Percentiles rank a stretch among this genome's conserved stretches.
Conservation (phyloP, 2,888 invertebrate genomes). For the Drosophila neonasuta region DNA sequence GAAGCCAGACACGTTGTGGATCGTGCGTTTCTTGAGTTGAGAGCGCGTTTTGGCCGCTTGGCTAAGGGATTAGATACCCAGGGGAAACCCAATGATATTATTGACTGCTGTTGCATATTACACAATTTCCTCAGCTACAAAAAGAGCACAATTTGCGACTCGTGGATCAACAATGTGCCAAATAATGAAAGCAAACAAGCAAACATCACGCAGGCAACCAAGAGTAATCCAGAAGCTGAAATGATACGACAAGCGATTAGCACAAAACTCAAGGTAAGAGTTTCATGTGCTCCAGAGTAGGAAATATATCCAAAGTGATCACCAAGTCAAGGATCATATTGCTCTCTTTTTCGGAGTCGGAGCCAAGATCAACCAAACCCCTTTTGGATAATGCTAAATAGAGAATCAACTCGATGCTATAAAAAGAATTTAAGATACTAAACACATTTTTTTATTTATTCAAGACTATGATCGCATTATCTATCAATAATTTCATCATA, state of each 20-base stretch:
- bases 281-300: background rate
- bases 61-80: background rate
- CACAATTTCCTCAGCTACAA: constrained; percentile 13
- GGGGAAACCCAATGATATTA: background rate
- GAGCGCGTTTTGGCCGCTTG: constrained; percentile 7
- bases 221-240: background rate
- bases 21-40: background rate
- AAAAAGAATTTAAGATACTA: constrained; percentile 30
- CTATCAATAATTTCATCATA: no score
- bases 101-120: constrained; percentile 10
- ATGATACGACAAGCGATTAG: background rate
- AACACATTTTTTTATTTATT: no score
- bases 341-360: constrained; percentile 96
- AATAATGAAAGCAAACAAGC: background rate
- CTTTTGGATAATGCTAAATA: constrained; percentile 86
- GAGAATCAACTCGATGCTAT: constrained; percentile 26
- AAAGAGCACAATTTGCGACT: background rate
- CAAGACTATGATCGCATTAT: background rate
- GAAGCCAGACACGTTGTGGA: background rate
- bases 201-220: background rate
- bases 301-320: no score
- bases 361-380: constrained; percentile 99
- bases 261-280: background rate
- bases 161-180: background rate
- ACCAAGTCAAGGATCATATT: constrained; percentile 90